A percentile compares a stretch with the other conserved stretches of the same genome.
phyloP scores from a whole-genome alignment of 2,113 vertebrate species.

The Balaenoptera acutorostrata region DNA sequence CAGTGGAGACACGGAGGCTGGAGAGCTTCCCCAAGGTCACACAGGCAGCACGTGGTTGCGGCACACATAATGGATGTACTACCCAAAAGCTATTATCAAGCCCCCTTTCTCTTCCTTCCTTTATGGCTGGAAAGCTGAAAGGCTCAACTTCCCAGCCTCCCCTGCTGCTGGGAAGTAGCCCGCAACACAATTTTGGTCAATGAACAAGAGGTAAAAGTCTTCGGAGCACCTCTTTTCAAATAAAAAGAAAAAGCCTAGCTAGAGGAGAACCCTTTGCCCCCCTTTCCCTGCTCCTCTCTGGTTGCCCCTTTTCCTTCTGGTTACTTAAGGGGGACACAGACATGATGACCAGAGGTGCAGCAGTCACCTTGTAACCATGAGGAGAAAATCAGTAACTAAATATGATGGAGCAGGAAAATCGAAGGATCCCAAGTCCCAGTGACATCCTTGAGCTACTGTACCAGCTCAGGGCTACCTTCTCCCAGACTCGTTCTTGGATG shows the following conservation, averaged over 20 bases:
- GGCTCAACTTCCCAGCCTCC: neutral
- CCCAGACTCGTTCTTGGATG: neutral
- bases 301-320: neutral
- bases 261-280: neutral
- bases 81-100: neutral
- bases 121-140: neutral
- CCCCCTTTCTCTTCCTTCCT: neutral
- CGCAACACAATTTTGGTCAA: neutral
- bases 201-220: neutral
- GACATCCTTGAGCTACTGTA: neutral
- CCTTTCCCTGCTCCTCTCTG: neutral
- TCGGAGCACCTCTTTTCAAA: neutral
- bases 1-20: neutral
- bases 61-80: accelerated
- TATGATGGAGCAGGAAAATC: neutral
- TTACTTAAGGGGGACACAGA: neutral
- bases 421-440: neutral
- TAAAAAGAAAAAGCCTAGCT: neutral
- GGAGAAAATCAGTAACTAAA: neutral
- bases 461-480: neutral
- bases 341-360: neutral
- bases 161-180: neutral
- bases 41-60: neutral
- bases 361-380: neutral
- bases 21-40: neutral